These are phyloP conservation scores for Oryzias woworae DNA, from an alignment of 2,113 vertebrate species.

Conservation along the genomic window DNA sequence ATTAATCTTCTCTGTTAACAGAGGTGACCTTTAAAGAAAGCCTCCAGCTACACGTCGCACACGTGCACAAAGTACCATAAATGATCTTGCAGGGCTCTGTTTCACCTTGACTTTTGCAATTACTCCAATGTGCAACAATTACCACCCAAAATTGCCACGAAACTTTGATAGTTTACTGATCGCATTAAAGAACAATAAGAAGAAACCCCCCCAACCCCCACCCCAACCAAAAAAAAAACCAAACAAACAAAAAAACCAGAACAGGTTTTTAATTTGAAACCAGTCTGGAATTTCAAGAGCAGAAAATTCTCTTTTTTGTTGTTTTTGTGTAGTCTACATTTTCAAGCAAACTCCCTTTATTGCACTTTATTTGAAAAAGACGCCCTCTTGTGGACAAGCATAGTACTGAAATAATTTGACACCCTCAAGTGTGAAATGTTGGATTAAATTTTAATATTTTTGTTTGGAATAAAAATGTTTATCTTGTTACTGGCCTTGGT, in stretches of 20 bases:
- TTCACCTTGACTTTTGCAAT: slow-evolving; percentile 29
- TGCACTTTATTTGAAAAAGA: background rate
- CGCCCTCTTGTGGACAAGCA: slow-evolving; percentile 44
- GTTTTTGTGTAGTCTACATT: too few relatives aligned
- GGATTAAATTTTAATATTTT: background rate
- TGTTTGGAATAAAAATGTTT: background rate
- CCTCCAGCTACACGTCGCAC: slow-evolving; percentile 36
- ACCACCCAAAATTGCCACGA: background rate
- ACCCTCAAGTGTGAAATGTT: background rate
- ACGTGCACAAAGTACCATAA: slow-evolving; percentile 20
- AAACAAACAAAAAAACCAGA: background rate
- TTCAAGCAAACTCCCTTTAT: too few relatives aligned
- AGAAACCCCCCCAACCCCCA: background rate
- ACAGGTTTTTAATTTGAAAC: background rate
- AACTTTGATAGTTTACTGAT: background rate
- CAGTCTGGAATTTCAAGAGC: too few relatives aligned
- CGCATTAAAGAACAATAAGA: background rate
- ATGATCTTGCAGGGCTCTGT: slow-evolving; percentile 5
- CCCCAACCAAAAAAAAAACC: background rate
- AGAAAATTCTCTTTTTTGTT: too few relatives aligned
- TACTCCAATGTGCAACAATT: slow-evolving; percentile 10
- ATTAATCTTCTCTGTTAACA: slow-evolving; percentile 63
- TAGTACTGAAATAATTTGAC: slow-evolving; percentile 3
- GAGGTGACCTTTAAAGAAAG: slow-evolving; percentile 64
- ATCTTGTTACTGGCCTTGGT: slow-evolving; percentile 82